These are phyloP conservation scores for Cricetomys ansorgei DNA, from an alignment of 2,113 vertebrate genomes.

Conservation along the genomic window DNA sequence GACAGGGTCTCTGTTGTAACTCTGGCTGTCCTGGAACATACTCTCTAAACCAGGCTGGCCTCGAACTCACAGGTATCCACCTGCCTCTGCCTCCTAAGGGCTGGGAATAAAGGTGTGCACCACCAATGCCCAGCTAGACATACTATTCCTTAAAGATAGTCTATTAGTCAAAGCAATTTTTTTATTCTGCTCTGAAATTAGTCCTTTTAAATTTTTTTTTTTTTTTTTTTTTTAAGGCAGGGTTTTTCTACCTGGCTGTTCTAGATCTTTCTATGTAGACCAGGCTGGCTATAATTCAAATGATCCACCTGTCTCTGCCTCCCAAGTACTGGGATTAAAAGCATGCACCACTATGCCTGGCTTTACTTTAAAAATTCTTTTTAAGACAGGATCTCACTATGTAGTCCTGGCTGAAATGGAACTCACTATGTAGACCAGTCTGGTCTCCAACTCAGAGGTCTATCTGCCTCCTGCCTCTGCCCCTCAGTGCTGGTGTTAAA, in stretches of 20 bases:
- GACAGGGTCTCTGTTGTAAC: too few species aligned
- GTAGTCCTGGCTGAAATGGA: neutral
- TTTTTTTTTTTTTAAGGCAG: neutral
- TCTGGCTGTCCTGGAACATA: too few species aligned
- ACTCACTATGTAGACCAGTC: neutral
- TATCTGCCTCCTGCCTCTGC: neutral
- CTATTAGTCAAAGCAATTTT: neutral
- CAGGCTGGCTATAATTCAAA: neutral
- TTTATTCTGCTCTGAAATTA: conserved; percentile 43
- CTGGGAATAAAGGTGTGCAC: too few species aligned
- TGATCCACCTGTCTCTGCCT: neutral
- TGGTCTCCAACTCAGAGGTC: neutral
- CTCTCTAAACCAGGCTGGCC: too few species aligned
- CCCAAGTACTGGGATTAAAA: neutral
- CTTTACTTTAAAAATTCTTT: neutral
- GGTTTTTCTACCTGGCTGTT: neutral
- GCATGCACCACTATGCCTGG: neutral
- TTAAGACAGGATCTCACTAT: neutral
- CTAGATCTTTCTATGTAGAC: neutral
- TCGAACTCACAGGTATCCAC: too few species aligned
- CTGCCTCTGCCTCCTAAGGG: too few species aligned
- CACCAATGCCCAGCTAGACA: too few species aligned
- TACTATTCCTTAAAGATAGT: conserved; percentile 17
- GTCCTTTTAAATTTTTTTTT: too few species aligned
- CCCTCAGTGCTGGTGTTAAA: neutral